Conservation (phyloP, 2,888 invertebrate genomes). For the Kuschelorhynchus macadamiae region DNA sequence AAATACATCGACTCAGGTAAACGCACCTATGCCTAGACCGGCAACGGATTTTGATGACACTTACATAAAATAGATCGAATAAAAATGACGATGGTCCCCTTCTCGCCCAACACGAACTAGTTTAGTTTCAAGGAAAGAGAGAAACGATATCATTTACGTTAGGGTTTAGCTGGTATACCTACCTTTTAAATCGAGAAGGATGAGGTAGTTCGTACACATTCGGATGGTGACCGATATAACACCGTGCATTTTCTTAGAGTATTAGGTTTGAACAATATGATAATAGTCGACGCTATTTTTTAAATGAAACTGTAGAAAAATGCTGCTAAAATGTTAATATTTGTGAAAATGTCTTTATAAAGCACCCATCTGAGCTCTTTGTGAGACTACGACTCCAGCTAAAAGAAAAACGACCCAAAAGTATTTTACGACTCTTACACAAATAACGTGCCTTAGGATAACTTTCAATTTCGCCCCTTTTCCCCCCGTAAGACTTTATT, state of each 20-base stretch:
- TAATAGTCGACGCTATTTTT: no score
- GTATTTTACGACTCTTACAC: no score
- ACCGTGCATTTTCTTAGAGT: constrained; percentile 30
- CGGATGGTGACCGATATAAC: constrained; percentile 16
- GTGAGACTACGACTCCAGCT: no score
- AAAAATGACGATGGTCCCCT: constrained; percentile 16
- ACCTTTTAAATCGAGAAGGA: constrained; percentile 8
- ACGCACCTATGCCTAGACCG: constrained; percentile 56
- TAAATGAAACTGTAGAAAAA: no score
- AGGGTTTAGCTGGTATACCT: not conserved
- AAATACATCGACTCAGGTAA: constrained; percentile 67
- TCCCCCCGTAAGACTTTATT: no score
- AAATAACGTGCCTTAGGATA: no score
- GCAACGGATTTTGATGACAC: constrained; percentile 48
- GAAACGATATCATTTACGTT: constrained; percentile 21
- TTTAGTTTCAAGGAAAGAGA: not conserved
- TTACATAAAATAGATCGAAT: constrained; percentile 8
- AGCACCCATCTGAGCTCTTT: no score
- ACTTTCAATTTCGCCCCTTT: no score
- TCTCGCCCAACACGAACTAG: not conserved
- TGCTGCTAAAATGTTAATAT: no score
- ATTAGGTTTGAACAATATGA: no score
- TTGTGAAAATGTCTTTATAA: no score
- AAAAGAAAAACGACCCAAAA: no score
- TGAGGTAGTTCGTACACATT: constrained; percentile 28